These are phyloP conservation scores for Melanocharis versteri DNA, from an alignment of 2,113 vertebrate genomes.

Conservation along the genomic window DNA sequence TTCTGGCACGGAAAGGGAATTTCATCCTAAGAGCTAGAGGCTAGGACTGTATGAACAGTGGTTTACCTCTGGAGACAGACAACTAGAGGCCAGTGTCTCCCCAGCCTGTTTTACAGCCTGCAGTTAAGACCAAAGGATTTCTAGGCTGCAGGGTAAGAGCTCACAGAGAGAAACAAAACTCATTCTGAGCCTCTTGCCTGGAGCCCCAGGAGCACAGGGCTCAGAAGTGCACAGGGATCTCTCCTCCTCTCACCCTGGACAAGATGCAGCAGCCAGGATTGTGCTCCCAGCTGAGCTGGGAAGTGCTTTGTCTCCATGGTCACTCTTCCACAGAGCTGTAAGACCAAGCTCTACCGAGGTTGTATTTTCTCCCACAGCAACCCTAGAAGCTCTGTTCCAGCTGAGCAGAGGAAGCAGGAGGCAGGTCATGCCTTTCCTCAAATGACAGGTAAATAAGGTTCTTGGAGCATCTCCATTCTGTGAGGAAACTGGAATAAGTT, in stretches of 20 bases:
- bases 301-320: background rate
- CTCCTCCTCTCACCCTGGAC: background rate
- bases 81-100: background rate
- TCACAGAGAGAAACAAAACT: background rate
- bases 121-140: background rate
- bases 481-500: background rate
- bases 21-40: background rate
- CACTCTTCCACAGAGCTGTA: background rate
- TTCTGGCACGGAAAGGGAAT: background rate
- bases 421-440: background rate
- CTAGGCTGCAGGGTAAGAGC: background rate
- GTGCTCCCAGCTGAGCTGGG: background rate
- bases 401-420: background rate
- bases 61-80: constrained; percentile 12
- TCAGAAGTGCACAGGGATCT: background rate
- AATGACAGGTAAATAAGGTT: background rate
- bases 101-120: background rate
- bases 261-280: background rate
- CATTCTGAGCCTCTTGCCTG: background rate
- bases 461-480: background rate
- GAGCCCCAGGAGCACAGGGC: background rate
- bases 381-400: background rate
- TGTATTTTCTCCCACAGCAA: background rate
- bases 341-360: background rate
- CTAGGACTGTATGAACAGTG: background rate